Conservation (phyloP, 2,888 invertebrate species). For the Acanthoscelides obtectus region DNA sequence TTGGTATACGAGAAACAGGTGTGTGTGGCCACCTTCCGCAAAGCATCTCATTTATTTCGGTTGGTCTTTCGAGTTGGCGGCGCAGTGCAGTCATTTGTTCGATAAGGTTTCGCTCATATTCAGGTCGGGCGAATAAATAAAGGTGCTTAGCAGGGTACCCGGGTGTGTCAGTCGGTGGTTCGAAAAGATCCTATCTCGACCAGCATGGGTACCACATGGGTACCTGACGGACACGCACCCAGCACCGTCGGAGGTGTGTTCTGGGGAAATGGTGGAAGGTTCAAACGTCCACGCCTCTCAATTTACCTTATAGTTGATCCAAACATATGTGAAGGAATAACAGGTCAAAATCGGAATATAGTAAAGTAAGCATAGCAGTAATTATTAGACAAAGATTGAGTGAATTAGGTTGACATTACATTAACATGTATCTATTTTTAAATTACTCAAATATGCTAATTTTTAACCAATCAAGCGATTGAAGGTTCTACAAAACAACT, state of each 20-base stretch:
- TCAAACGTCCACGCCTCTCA: neutral
- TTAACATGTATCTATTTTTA: too few relatives aligned
- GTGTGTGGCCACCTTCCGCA: neutral
- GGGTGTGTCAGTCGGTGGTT: constrained; percentile 28
- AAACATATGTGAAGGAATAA: too few relatives aligned
- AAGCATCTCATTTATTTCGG: constrained; percentile 20
- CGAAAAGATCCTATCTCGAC: neutral
- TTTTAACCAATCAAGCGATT: too few relatives aligned
- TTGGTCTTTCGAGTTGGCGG: constrained; percentile 8
- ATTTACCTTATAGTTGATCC: neutral
- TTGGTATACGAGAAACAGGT: too few relatives aligned
- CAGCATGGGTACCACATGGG: constrained; percentile 2
- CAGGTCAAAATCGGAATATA: too few relatives aligned
- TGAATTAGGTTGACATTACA: too few relatives aligned
- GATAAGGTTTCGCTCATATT: constrained; percentile 22
- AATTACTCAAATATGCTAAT: too few relatives aligned
- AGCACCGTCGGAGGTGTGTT: neutral
- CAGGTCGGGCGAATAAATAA: constrained; percentile 25
- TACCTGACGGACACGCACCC: neutral
- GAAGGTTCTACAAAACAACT: too few relatives aligned
- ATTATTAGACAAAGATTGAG: too few relatives aligned
- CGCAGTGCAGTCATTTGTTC: constrained; percentile 25
- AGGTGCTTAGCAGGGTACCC: constrained; percentile 26
- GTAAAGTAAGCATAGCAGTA: too few relatives aligned
- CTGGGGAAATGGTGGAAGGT: neutral